phyloP scores from a whole-genome alignment of 1,140 invertebrate species.

The Daktulosphaira vitifoliae region DNA sequence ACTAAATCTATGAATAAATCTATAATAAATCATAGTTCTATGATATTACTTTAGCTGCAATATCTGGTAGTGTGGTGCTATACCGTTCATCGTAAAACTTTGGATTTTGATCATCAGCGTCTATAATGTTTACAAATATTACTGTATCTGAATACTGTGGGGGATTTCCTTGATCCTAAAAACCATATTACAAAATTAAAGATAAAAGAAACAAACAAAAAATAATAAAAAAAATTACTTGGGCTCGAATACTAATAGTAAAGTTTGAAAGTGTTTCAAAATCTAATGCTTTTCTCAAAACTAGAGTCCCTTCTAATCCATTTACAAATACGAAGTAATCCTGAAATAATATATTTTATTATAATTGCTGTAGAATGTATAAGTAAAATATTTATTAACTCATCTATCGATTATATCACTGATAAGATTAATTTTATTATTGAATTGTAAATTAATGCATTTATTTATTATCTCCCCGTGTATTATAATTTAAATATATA shows the following conservation, averaged over 20 bases:
- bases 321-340: constrained; percentile 75
- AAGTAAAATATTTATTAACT: too few species aligned
- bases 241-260: constrained; percentile 66
- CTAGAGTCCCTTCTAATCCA: constrained; percentile 74
- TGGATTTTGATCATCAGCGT: constrained; percentile 90
- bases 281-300: constrained; percentile 70
- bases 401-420: too few species aligned
- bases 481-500: too few species aligned
- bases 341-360: constrained; percentile 44
- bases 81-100: constrained; percentile 68
- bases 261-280: constrained; percentile 74
- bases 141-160: constrained; percentile 63
- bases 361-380: neutral
- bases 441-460: too few species aligned
- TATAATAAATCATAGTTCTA: neutral
- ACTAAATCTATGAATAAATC: neutral
- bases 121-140: constrained; percentile 69
- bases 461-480: too few species aligned
- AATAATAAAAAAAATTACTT: constrained; percentile 43
- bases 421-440: too few species aligned
- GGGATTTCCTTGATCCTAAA: constrained; percentile 69
- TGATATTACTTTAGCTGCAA: constrained; percentile 49
- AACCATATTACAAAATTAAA: neutral
- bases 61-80: constrained; percentile 56
- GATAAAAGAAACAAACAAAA: neutral